Percentiles rank a stretch among this genome's conserved stretches.
These are phyloP conservation scores for Meiosimyza platycephala DNA, from an alignment of 2,888 invertebrate genomes.

Conservation along the genomic window DNA sequence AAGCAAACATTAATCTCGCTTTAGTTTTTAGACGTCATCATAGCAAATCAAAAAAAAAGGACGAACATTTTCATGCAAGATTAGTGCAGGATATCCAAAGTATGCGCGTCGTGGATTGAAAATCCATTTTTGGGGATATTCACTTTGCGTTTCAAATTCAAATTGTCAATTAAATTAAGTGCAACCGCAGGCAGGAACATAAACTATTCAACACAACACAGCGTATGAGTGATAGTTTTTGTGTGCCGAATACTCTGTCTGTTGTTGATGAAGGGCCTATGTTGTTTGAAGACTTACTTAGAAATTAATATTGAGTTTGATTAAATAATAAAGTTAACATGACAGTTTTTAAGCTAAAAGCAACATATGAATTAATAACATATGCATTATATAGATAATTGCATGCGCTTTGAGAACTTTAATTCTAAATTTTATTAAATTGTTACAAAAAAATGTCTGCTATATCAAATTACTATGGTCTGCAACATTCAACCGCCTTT, in stretches of 20 bases:
- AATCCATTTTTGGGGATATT: constrained; percentile 11
- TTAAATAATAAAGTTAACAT: constrained; percentile 11
- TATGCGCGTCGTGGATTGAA: constrained; percentile 12
- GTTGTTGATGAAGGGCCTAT: constrained; percentile 9
- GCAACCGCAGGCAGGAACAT: constrained; percentile 61
- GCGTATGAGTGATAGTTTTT: background rate
- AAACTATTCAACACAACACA: constrained; percentile 31
- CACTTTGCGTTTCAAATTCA: constrained; percentile 44
- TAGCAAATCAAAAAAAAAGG: background rate
- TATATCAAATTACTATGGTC: too few relatives aligned
- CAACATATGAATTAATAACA: too few relatives aligned
- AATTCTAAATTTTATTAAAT: too few relatives aligned
- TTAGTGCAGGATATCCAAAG: background rate
- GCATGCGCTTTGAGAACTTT: too few relatives aligned
- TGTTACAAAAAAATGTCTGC: too few relatives aligned
- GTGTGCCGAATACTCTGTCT: background rate
- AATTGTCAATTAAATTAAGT: constrained; percentile 68
- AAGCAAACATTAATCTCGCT: constrained; percentile 33
- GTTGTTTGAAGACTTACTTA: constrained; percentile 9
- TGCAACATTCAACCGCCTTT: too few relatives aligned
- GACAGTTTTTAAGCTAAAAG: background rate
- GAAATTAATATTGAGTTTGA: constrained; percentile 1
- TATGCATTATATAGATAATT: too few relatives aligned
- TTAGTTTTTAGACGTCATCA: constrained; percentile 8
- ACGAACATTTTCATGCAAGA: constrained; percentile 14